Conservation (phyloP, 1,140 invertebrate genomes). For the Samia ricini region DNA sequence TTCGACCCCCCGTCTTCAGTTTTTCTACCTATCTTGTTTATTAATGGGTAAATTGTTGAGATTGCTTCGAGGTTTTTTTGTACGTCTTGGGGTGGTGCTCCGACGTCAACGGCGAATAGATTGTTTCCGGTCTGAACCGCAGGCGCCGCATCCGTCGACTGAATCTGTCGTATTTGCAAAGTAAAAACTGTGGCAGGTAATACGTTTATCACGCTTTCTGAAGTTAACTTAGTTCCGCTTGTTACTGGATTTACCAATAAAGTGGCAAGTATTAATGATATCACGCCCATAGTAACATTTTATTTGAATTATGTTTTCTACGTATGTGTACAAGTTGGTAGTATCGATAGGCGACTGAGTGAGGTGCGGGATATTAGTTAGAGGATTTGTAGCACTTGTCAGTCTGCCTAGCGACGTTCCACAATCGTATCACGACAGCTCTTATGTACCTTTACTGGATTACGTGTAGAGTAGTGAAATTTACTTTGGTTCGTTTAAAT, state of each 20-base stretch:
- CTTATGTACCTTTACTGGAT: slow-evolving; percentile 60
- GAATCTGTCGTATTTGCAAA: slow-evolving; percentile 55
- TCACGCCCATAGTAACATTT: slow-evolving; percentile 38
- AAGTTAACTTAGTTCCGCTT: slow-evolving; percentile 31
- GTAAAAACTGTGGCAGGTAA: slow-evolving; percentile 43
- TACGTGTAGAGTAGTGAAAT: slow-evolving; percentile 47
- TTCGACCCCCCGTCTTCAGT: slow-evolving; percentile 33
- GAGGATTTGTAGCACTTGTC: slow-evolving; percentile 74
- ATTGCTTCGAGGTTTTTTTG: slow-evolving; percentile 65
- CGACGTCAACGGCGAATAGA: slow-evolving; percentile 44
- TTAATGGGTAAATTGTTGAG: slow-evolving; percentile 51
- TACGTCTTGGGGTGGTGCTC: slow-evolving; percentile 33
- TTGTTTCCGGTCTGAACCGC: slow-evolving; percentile 62
- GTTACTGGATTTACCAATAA: slow-evolving; percentile 47
- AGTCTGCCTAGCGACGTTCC: slow-evolving; percentile 63
- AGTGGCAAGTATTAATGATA: slow-evolving; percentile 42
- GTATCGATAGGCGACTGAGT: slow-evolving; percentile 45
- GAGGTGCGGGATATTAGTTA: slow-evolving; percentile 51
- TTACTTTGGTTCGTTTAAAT: background rate
- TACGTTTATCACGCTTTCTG: slow-evolving; percentile 42
- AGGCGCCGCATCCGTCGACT: slow-evolving; percentile 52
- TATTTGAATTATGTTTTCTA: slow-evolving; percentile 33
- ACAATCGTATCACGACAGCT: slow-evolving; percentile 59
- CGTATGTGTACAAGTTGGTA: slow-evolving; percentile 44
- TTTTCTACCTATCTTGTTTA: slow-evolving; percentile 52